A percentile compares a stretch with the other conserved stretches of the same genome.
These are phyloP conservation scores for Girardinus metallicus DNA, from an alignment of 2,797 vertebrate species.

Conservation along the genomic window DNA sequence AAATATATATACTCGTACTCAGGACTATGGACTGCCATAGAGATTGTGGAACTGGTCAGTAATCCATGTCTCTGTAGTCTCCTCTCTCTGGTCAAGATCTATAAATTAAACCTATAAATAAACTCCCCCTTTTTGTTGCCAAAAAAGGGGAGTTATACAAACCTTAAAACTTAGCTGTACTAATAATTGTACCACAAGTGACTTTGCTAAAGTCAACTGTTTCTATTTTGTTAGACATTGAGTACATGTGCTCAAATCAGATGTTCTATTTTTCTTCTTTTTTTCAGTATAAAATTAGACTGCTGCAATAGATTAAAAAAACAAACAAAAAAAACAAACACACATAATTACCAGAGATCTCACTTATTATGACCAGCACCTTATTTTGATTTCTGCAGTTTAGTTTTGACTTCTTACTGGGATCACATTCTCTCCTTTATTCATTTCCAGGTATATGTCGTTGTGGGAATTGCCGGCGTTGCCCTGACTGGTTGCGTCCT, in stretches of 20 bases:
- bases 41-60: neutral
- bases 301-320: neutral
- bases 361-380: neutral
- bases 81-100: neutral
- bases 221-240: neutral
- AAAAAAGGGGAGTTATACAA: neutral
- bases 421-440: neutral
- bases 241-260: neutral
- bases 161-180: neutral
- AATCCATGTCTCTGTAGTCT: neutral
- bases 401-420: neutral
- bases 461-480: conserved; percentile 93
- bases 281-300: neutral
- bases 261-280: neutral
- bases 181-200: neutral
- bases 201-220: neutral
- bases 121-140: neutral
- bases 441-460: conserved; percentile 89
- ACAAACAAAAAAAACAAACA: no score
- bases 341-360: neutral
- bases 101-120: no score
- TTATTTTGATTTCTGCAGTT: neutral
- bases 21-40: neutral
- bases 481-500: conserved; percentile 92
- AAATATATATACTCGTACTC: neutral